Base-by-base conservation (phyloP, 1,140 invertebrate genomes). In the Trissolcus basalis region DNA sequence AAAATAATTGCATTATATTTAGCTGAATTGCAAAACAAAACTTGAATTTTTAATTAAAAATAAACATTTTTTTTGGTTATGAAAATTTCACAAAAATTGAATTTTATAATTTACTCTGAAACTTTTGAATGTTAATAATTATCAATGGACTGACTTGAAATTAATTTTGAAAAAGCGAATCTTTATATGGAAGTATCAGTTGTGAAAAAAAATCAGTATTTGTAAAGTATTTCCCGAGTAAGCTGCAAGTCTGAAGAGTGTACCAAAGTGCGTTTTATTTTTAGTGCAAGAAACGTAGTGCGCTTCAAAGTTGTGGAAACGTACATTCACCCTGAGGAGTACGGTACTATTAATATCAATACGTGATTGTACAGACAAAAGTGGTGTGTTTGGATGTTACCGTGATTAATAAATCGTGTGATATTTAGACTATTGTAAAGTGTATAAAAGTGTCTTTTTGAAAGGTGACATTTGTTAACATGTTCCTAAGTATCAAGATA, bases 291-390 rank as follows among this genome's bases (percentile, higher is more conserved):
- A 69, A 36, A 27, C 19, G 59, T 55, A 43, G 58, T 61, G 51
- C 67, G 67, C 55, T 59, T 61, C 36, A 54, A 70, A 70, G 58
- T 70, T 70, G 58, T 70, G 67, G 67, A 70, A 61, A 70, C 67
- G 67, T 70, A 70, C 67, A 44, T 70, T 70, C 67, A 70, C 67
- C 67, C 67, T 70, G 51, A 56, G 56, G 50, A 9, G 35, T 36
- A 50, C 16, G 27, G 19, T 27, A 70, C 67, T 70, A 70, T 70
- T 70, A 70, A 70, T 70, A 70, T 69, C 43, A 11, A 51, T 56
- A 56, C 51, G 54, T 41, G 43, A 60, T 60, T 35, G 49, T 54
- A 19, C 53, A 50, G 43, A 39, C 49, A 43, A 54, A 53, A 50
- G 39, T 47, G 55, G 41, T 59, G 55, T 60, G 51, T 69, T 16